phyloP scores from a whole-genome alignment of 64 coral and sea anemone genomes.

The Dendrophyllia cribrosa region DNA sequence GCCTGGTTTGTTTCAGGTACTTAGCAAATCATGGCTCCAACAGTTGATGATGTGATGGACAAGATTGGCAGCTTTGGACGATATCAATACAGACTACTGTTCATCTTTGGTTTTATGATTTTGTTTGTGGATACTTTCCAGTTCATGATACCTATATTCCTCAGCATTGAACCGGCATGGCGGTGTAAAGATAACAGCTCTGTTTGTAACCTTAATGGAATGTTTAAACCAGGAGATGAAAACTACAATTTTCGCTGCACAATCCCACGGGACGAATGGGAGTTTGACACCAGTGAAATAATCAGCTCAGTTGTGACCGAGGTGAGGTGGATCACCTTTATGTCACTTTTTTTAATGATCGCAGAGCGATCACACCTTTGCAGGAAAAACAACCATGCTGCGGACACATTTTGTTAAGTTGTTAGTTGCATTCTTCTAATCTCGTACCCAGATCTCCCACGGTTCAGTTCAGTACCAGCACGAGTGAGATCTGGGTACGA shows the following conservation, averaged over 20 bases:
- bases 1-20: background rate
- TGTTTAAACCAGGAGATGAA: slow-evolving; percentile 55
- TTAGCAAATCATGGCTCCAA: slow-evolving; percentile 48
- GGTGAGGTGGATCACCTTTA: background rate
- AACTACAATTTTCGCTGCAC: slow-evolving; percentile 72
- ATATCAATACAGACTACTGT: slow-evolving; percentile 57
- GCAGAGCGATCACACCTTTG: no score
- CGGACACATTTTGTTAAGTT: no score
- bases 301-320: slow-evolving; percentile 57
- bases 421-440: no score
- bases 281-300: slow-evolving; percentile 44
- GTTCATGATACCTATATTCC: slow-evolving; percentile 55
- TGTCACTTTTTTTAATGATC: no score
- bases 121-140: slow-evolving; percentile 55
- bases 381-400: no score
- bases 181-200: slow-evolving; percentile 67
- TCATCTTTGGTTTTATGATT: slow-evolving; percentile 36
- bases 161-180: slow-evolving; percentile 71
- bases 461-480: no score
- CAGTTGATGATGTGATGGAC: slow-evolving; percentile 65
- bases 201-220: slow-evolving; percentile 64
- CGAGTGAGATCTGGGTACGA: no score
- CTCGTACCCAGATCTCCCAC: no score
- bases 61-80: slow-evolving; percentile 59
- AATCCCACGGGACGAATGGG: slow-evolving; percentile 64